Conservation (phyloP, 2,113 vertebrate genomes). For the Aythya baeri region DNA sequence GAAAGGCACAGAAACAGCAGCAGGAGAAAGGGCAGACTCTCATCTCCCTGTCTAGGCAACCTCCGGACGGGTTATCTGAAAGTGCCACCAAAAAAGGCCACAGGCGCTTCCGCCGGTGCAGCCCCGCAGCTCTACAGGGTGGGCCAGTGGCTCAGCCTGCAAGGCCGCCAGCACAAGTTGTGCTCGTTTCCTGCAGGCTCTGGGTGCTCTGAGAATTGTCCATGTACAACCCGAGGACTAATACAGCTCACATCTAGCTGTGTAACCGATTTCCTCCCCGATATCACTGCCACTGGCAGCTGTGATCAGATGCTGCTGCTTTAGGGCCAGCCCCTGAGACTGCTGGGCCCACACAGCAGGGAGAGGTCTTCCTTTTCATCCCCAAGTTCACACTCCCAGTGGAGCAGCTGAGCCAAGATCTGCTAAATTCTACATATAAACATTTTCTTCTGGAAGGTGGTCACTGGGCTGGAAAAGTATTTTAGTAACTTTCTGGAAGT, state of each 20-base stretch:
- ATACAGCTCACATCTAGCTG: not conserved
- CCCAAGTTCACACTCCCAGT: not conserved
- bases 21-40: not conserved
- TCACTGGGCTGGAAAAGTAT: not conserved
- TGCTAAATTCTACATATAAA: not conserved
- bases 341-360: not conserved
- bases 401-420: not conserved
- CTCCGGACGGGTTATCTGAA: not conserved
- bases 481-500: not conserved
- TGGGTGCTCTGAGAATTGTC: not conserved
- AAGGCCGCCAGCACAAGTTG: not conserved
- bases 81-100: not conserved
- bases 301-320: not conserved
- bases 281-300: not conserved
- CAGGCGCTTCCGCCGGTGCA: rapidly evolving
- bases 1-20: not conserved
- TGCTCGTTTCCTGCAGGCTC: not conserved
- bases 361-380: not conserved
- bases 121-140: not conserved
- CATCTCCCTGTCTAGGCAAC: not conserved
- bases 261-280: not conserved
- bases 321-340: not conserved
- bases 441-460: not conserved
- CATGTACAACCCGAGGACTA: not conserved
- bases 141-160: rapidly evolving